Evolutionary conservation across 2,888 invertebrate species (phyloP), one percentile per base, ranked within the genome.

Genomic region (Amphiduros pacificus): DNA sequence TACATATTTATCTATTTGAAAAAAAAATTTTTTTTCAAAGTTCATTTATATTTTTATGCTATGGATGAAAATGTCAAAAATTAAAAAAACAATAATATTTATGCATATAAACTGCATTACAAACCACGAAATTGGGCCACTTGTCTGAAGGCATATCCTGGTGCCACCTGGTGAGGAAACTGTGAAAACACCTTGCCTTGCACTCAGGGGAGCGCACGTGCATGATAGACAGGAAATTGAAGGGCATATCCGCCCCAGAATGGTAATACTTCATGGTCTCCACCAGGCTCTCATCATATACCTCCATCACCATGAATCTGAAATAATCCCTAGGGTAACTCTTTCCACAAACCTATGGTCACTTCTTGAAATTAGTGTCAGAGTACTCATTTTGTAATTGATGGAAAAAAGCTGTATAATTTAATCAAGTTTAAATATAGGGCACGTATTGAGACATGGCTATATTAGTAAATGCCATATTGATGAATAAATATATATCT

Each of bases 291-390:
- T 53, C 49, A 50, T 74, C 64, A n/a, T 72, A 68, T n/a, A 71
- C 72, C 75, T 89, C 87, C 57, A 85, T 84, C 0, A 90, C 86
- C 26, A 87, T 74, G 26, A 83, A 62, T 17, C 67, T 62, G 44
- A 4, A 24, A 27, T 11, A 49, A 14, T 17, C 6, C n/a, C n/a
- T n/a, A n/a, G n/a, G n/a, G n/a, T n/a, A n/a, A n/a, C n/a, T n/a
- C n/a, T n/a, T n/a, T n/a, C n/a, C n/a, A n/a, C n/a, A n/a, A n/a
- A n/a, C n/a, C n/a, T n/a, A n/a, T n/a, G n/a, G n/a, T n/a, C n/a
- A n/a, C n/a, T n/a, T n/a, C n/a, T n/a, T n/a, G n/a, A n/a, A n/a
- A n/a, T n/a, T n/a, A n/a, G n/a, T n/a, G n/a, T n/a, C n/a, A n/a
- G n/a, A n/a, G n/a, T n/a, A n/a, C n/a, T n/a, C n/a, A n/a, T n/a